phyloP scores from a whole-genome alignment of 1,140 invertebrate species.

The Asbolus verrucosus region DNA sequence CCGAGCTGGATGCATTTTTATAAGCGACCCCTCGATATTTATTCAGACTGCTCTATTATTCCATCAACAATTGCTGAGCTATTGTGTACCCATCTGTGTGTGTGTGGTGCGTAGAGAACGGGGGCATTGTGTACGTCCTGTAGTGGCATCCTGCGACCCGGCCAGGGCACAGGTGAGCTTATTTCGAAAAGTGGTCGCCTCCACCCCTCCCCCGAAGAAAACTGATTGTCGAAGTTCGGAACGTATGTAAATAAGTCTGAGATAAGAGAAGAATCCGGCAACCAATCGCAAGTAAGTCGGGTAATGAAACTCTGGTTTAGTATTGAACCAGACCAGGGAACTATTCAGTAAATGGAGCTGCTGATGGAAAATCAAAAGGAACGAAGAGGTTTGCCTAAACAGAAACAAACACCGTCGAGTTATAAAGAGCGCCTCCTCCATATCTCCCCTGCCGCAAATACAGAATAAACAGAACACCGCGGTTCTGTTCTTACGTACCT shows the following conservation, averaged over 20 bases:
- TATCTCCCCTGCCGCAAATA: conserved; percentile 57
- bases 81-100: conserved; percentile 62
- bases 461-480: conserved; percentile 59
- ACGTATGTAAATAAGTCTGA: conserved; percentile 61
- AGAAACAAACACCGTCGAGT: conserved; percentile 64
- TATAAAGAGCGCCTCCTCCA: conserved; percentile 61
- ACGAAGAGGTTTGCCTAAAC: conserved; percentile 63
- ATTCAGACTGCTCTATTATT: conserved; percentile 61
- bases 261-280: conserved; percentile 61
- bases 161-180: conserved; percentile 15
- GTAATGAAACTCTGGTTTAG: conserved; percentile 61
- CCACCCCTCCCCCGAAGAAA: too few species aligned
- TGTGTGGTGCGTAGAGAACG: conserved; percentile 46
- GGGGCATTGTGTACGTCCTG: conserved; percentile 45
- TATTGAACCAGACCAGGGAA: conserved; percentile 57
- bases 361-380: conserved; percentile 64
- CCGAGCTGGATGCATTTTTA: conserved; percentile 51
- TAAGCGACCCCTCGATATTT: conserved; percentile 54
- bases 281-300: conserved; percentile 60
- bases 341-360: conserved; percentile 63
- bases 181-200: too few species aligned
- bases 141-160: conserved; percentile 25
- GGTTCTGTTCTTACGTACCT: conserved; percentile 41
- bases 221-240: too few species aligned
- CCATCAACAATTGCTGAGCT: conserved; percentile 56